phyloP scores from a whole-genome alignment of 2,888 invertebrate species.

The Sinelater perroti region DNA sequence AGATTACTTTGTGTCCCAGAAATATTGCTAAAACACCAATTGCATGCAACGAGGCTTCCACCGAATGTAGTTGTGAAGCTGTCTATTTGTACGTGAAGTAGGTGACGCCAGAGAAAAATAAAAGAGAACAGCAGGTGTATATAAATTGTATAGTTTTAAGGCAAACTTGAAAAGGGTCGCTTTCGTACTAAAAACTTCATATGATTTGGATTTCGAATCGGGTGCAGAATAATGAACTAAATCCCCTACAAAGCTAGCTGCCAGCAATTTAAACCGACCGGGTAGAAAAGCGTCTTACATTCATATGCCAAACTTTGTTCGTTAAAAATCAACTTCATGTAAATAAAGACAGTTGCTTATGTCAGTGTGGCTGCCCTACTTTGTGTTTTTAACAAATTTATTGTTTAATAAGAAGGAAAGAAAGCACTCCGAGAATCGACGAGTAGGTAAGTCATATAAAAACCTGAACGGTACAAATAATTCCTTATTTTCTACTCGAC shows the following conservation, averaged over 20 bases:
- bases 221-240: conserved; percentile 17
- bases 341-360: neutral
- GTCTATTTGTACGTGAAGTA: too few species aligned
- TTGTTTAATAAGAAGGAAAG: too few species aligned
- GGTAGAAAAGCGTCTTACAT: conserved; percentile 12
- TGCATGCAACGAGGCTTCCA: too few species aligned
- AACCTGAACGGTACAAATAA: too few species aligned
- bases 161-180: neutral
- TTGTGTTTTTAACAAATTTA: too few species aligned
- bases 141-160: neutral
- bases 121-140: neutral
- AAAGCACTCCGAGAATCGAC: too few species aligned
- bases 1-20: too few species aligned
- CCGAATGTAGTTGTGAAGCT: too few species aligned
- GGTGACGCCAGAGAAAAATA: neutral
- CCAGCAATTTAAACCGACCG: conserved; percentile 12
- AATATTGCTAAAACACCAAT: too few species aligned
- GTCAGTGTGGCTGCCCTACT: too few species aligned
- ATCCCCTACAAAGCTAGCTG: conserved; percentile 13
- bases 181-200: neutral
- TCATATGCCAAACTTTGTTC: conserved; percentile 2
- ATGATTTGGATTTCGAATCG: conserved; percentile 16
- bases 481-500: too few species aligned
- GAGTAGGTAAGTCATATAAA: too few species aligned
- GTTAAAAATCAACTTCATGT: conserved; percentile 6